These are phyloP conservation scores for Neofelis nebulosa DNA, from an alignment of 2,113 vertebrate genomes.

Conservation along the genomic window DNA sequence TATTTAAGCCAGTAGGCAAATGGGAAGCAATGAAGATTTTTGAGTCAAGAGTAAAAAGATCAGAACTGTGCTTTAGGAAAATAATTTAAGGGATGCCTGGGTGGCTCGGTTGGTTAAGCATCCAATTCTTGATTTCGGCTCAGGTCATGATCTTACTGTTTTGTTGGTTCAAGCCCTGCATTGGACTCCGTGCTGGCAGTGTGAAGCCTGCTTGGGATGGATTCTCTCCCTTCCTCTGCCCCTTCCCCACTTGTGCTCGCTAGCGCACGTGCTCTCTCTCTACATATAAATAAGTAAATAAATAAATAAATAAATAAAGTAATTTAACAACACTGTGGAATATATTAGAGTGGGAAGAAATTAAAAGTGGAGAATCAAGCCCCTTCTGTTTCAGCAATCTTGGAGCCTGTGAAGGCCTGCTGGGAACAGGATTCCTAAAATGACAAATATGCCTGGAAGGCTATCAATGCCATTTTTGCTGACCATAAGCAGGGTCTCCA, in stretches of 20 bases:
- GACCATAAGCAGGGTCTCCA: background rate
- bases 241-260: too few relatives aligned
- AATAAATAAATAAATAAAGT: background rate
- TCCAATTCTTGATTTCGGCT: too few relatives aligned
- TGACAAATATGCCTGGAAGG: background rate
- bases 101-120: too few relatives aligned
- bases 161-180: too few relatives aligned
- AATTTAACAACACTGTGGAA: background rate
- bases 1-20: constrained; percentile 26
- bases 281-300: too few relatives aligned
- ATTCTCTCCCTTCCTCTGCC: too few relatives aligned
- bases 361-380: background rate
- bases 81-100: background rate
- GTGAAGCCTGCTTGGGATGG: too few relatives aligned
- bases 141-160: too few relatives aligned
- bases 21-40: constrained; percentile 11
- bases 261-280: too few relatives aligned
- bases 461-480: background rate
- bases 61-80: background rate
- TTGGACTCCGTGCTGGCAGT: too few relatives aligned
- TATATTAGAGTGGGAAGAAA: background rate
- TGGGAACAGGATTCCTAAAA: background rate
- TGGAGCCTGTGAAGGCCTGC: background rate
- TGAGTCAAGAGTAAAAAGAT: background rate
- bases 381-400: background rate